phyloP scores from a whole-genome alignment of 2,797 vertebrate species.

The Rhinatrema bivittatum region DNA sequence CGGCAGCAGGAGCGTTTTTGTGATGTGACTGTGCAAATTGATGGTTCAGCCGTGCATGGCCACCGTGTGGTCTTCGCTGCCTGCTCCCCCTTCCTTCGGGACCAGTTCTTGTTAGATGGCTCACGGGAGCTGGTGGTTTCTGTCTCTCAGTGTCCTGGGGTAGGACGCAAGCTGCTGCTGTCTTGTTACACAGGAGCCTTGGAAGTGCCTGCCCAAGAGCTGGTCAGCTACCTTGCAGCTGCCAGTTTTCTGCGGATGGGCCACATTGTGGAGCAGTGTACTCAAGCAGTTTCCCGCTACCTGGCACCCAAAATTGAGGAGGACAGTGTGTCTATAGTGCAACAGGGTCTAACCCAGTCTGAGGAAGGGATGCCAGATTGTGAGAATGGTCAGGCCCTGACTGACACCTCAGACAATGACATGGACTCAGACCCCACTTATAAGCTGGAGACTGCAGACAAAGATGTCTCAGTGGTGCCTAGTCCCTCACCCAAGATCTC shows the following conservation, averaged over 20 bases:
- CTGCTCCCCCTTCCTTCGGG: conserved; percentile 17
- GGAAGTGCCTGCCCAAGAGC: conserved; percentile 8
- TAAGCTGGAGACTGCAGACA: too few relatives aligned
- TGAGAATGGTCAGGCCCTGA: neutral
- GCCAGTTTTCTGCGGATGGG: conserved; percentile 16
- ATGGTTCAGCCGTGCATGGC: conserved; percentile 1
- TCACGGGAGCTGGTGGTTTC: conserved; percentile 3
- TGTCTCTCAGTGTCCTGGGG: conserved; percentile 1
- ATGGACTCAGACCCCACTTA: neutral
- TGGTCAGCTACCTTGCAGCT: conserved; percentile 4
- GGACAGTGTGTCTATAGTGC: neutral
- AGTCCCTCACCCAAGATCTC: neutral
- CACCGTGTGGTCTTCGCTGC: conserved; percentile 21
- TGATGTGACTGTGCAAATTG: conserved; percentile 13
- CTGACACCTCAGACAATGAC: neutral
- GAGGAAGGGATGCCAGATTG: too few relatives aligned
- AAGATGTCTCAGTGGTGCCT: neutral
- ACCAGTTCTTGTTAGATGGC: conserved; percentile 16
- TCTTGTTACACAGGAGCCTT: conserved; percentile 15
- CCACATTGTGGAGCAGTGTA: conserved; percentile 14
- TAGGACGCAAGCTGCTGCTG: conserved; percentile 6
- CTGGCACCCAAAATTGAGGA: neutral
- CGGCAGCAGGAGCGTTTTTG: conserved; percentile 16
- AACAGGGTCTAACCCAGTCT: too few relatives aligned
- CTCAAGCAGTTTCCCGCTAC: conserved; percentile 7